Evolutionary conservation across 2,797 vertebrate genomes (phyloP).

Genomic region (Linurgus olivaceus): DNA sequence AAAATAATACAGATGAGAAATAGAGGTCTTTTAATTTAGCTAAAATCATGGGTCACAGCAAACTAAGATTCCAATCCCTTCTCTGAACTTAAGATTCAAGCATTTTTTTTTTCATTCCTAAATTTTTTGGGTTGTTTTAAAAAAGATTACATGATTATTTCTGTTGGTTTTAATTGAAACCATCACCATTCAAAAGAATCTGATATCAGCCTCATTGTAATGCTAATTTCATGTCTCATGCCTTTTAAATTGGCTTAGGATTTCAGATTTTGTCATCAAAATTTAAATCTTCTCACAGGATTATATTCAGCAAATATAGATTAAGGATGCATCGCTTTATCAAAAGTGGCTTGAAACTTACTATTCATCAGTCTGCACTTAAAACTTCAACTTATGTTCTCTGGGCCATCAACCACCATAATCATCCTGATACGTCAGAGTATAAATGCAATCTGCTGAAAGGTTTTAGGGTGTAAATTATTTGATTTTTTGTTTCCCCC

Average conservation of each 20-base stretch:
- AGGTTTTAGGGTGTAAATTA: neutral
- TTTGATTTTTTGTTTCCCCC: neutral
- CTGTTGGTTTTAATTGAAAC: neutral
- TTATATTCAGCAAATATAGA: neutral
- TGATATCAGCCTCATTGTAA: neutral
- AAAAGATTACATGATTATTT: neutral
- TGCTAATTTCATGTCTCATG: neutral
- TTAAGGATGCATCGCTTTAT: neutral
- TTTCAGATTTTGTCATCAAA: neutral
- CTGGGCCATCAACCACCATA: neutral
- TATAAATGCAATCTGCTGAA: neutral
- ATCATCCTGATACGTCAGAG: neutral
- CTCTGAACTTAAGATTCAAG: neutral
- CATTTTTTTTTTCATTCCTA: neutral
- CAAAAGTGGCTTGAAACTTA: neutral
- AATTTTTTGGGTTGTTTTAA: fast-evolving
- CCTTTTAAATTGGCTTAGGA: neutral
- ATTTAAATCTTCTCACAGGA: neutral
- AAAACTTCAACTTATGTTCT: neutral
- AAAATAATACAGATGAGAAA: neutral
- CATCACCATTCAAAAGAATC: neutral
- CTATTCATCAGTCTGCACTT: neutral
- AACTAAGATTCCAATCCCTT: neutral
- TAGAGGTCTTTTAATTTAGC: neutral
- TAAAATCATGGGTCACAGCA: neutral